Percentiles rank a stretch among this genome's conserved stretches.
Evolutionary conservation across 2,113 vertebrate genomes (phyloP).

Genomic region (Montifringilla adamsi): DNA sequence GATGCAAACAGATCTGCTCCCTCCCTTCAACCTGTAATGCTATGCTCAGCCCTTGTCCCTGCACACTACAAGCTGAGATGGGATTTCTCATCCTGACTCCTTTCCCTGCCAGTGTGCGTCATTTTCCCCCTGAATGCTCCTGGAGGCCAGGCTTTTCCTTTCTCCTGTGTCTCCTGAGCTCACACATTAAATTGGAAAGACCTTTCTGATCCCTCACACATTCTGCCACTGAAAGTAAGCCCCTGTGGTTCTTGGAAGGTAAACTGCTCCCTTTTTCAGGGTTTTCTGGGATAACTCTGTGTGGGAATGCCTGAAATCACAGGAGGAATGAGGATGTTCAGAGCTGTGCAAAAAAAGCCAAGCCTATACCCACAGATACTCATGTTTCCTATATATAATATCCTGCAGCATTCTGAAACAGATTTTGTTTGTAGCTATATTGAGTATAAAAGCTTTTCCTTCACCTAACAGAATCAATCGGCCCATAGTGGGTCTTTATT

Average conservation of each 20-base stretch:
- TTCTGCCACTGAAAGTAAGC: neutral
- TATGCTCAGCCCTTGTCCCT: neutral
- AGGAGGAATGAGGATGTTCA: neutral
- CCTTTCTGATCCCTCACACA: neutral
- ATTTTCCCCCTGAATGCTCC: neutral
- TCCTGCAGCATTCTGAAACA: neutral
- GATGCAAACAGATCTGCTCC: neutral
- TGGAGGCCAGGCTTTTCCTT: neutral
- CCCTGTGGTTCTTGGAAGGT: neutral
- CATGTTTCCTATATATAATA: neutral
- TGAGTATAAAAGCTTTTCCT: slow-evolving; percentile 26
- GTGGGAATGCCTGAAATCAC: neutral
- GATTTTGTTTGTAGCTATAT: neutral
- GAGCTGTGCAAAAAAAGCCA: neutral
- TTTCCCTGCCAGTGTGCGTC: neutral
- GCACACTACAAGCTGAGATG: neutral
- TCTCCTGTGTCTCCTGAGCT: neutral
- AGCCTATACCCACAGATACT: neutral
- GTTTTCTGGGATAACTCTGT: neutral
- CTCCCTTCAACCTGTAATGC: neutral
- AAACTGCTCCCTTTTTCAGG: neutral
- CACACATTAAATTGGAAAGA: slow-evolving; percentile 25
- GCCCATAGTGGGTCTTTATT: slow-evolving; percentile 53
- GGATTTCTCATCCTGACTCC: neutral
- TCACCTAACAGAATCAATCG: slow-evolving; percentile 34